phyloP scores from a whole-genome alignment of 2,888 invertebrate species.

The Belgica antarctica region DNA sequence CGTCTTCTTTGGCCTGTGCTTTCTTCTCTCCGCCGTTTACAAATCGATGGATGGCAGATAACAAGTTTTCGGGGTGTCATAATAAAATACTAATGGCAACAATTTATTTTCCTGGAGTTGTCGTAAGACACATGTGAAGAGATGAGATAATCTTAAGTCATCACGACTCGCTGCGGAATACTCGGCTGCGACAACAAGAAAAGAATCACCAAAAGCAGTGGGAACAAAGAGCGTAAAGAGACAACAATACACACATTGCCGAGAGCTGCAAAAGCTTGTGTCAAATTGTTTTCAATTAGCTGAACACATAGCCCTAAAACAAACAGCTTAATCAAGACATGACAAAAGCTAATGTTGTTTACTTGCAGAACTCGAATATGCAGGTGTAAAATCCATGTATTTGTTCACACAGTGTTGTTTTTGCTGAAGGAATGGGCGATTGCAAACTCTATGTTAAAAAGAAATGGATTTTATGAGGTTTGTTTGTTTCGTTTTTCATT shows the following conservation, averaged over 20 bases:
- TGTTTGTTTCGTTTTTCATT: too few species aligned
- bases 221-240: not conserved
- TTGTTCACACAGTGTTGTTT: too few species aligned
- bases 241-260: not conserved
- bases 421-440: too few species aligned
- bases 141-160: constrained; percentile 5
- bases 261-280: not conserved
- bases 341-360: not conserved
- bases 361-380: not conserved
- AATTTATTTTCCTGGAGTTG: not conserved
- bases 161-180: not conserved
- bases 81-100: constrained; percentile 3
- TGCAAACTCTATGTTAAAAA: too few species aligned
- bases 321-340: constrained; percentile 5
- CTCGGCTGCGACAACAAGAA: too few species aligned
- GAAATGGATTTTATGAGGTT: too few species aligned
- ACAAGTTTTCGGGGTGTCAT: not conserved
- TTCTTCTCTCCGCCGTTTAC: too few species aligned
- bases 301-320: not conserved
- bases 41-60: not conserved
- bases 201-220: too few species aligned
- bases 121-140: constrained; percentile 17
- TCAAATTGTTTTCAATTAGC: constrained; percentile 26
- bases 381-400: constrained; percentile 9
- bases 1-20: not conserved